Conservation (phyloP, 1,140 invertebrate genomes). For the Lamellibrachia luymesi region DNA sequence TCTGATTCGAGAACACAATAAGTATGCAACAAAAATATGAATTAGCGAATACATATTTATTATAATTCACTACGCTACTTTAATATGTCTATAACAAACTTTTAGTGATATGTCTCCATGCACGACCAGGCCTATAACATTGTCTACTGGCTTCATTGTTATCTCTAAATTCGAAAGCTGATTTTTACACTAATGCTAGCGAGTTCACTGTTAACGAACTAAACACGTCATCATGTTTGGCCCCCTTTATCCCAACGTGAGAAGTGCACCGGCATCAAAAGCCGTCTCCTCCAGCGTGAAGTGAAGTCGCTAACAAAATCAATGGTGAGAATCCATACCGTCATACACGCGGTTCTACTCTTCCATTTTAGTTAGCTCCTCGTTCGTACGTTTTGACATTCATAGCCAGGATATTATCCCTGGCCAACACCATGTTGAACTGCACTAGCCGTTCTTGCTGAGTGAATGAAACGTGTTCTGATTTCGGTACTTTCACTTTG, state of each 20-base stretch:
- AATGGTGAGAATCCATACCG: neutral
- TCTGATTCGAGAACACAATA: neutral
- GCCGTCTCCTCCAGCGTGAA: neutral
- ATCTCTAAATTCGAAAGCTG: too few species aligned
- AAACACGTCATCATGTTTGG: too few species aligned
- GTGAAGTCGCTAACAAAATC: neutral
- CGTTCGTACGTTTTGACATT: neutral
- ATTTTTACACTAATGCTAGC: too few species aligned
- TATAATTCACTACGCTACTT: too few species aligned
- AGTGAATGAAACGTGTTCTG: neutral
- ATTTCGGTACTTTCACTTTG: neutral
- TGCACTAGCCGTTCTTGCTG: neutral
- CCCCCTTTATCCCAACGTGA: too few species aligned
- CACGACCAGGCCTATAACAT: too few species aligned
- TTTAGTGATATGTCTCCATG: too few species aligned
- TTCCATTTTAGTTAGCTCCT: neutral
- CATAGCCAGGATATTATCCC: neutral
- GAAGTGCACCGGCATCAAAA: neutral
- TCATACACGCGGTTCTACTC: neutral
- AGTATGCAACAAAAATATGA: neutral
- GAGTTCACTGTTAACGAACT: too few species aligned
- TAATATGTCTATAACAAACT: too few species aligned
- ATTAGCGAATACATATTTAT: too few species aligned
- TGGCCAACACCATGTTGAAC: neutral
- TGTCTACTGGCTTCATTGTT: too few species aligned